These are phyloP conservation scores for Brachyptera risi DNA, from an alignment of 2,888 invertebrate genomes.

Conservation along the genomic window DNA sequence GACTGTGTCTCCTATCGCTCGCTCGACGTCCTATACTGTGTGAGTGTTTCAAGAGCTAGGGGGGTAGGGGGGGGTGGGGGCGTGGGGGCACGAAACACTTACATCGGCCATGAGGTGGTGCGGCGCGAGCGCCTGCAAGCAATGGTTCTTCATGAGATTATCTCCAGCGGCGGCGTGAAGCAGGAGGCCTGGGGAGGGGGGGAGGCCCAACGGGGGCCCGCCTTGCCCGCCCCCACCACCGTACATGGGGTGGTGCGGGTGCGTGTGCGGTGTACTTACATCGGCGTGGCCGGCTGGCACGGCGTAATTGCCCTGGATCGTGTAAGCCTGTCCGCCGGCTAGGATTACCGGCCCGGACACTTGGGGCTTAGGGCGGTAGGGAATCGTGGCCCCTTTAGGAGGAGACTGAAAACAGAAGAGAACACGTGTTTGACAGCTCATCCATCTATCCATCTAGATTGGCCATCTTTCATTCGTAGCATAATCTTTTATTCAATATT, in stretches of 20 bases:
- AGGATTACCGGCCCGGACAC: conserved; percentile 91
- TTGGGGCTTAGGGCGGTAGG: conserved; percentile 96
- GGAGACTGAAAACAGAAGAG: conserved; percentile 97
- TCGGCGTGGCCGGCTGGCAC: conserved; percentile 88
- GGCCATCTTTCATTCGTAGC: no score
- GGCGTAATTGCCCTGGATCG: conserved; percentile 93
- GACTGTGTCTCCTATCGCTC: no score
- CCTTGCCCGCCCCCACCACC: conserved; percentile 43
- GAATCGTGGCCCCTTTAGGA: conserved; percentile 99
- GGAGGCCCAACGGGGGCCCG: conserved; percentile 54
- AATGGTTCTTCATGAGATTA: conserved; percentile 40
- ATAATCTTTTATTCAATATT: no score
- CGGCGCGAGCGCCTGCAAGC: conserved; percentile 59
- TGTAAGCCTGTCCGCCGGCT: conserved; percentile 94
- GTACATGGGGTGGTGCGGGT: conserved; percentile 51
- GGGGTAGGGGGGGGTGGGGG: conserved; percentile 7
- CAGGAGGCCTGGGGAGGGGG: conserved; percentile 52
- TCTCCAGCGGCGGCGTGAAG: conserved; percentile 32
- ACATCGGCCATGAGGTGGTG: conserved; percentile 54
- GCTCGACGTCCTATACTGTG: no score
- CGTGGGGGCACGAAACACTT: conserved; percentile 39
- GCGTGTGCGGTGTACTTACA: conserved; percentile 67
- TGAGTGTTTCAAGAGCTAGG: no score
- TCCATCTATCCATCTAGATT: no score
- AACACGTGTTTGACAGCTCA: conserved; percentile 1